Percentiles rank a stretch among this genome's conserved stretches.
Evolutionary conservation across 2,113 vertebrate genomes (phyloP).

Genomic region (Actinemys pallida): DNA sequence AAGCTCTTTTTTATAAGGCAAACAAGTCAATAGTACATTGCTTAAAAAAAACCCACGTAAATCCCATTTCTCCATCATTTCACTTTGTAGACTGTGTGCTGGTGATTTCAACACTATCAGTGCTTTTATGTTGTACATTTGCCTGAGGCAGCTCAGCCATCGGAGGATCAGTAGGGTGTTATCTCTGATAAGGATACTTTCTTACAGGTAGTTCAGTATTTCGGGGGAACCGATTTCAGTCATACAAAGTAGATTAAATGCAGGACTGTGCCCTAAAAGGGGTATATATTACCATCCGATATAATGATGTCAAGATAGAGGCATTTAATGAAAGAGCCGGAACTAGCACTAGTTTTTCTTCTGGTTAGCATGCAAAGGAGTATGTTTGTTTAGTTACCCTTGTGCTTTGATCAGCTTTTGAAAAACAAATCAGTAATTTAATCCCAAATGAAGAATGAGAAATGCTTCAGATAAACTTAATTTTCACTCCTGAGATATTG

Average conservation of each 20-base stretch:
- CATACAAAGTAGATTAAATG: neutral
- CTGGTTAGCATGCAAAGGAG: neutral
- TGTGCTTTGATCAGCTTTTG: neutral
- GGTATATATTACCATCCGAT: neutral
- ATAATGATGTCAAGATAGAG: neutral
- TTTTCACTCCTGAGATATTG: neutral
- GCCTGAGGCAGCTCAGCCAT: neutral
- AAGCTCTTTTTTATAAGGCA: neutral
- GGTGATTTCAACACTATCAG: neutral
- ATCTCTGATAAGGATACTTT: neutral
- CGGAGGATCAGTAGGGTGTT: rapidly evolving
- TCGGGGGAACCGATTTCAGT: neutral
- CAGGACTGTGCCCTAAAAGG: neutral
- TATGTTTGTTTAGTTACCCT: neutral
- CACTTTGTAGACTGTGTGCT: neutral
- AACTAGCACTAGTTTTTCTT: neutral
- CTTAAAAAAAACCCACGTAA: neutral
- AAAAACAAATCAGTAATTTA: neutral
- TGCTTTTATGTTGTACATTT: neutral
- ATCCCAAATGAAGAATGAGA: neutral
- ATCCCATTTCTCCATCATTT: neutral
- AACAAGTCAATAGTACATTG: neutral
- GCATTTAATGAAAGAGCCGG: neutral
- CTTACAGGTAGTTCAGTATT: neutral
- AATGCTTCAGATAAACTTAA: neutral